Conservation (phyloP, 2,113 vertebrate species). For the Hyla sarda region DNA sequence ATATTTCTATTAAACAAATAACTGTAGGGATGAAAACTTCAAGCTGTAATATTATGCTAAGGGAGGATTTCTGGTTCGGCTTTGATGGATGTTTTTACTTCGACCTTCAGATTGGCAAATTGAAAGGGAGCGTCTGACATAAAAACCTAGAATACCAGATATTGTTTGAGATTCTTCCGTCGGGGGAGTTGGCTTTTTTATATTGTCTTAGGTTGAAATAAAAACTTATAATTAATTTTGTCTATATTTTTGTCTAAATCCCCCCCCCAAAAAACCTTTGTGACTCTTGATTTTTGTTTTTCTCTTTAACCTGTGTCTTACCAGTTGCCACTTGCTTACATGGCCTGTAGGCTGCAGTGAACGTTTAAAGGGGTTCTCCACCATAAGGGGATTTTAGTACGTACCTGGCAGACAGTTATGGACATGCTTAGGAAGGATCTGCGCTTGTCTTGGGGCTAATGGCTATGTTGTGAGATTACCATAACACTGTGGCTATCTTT, state of each 20-base stretch:
- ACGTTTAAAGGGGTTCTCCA: too few relatives aligned
- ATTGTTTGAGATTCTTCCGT: constrained; percentile 27
- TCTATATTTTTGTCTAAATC: not conserved
- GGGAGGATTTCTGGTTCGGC: constrained; percentile 64
- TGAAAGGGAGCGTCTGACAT: constrained; percentile 55
- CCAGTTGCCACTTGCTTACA: too few relatives aligned
- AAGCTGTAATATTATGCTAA: constrained; percentile 66
- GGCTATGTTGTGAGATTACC: too few relatives aligned
- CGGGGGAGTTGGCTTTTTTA: not conserved
- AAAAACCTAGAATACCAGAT: constrained; percentile 15
- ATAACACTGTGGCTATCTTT: too few relatives aligned
- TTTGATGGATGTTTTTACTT: constrained; percentile 68
- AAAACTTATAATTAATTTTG: not conserved
- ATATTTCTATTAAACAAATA: constrained; percentile 88
- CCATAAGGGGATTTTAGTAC: too few relatives aligned
- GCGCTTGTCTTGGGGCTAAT: too few relatives aligned
- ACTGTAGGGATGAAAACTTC: constrained; percentile 79
- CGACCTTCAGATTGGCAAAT: constrained; percentile 65
- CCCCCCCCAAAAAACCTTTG: too few relatives aligned
- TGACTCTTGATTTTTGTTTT: too few relatives aligned
- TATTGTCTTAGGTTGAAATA: not conserved
- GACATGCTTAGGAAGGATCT: too few relatives aligned
- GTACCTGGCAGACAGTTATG: too few relatives aligned
- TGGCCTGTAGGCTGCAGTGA: too few relatives aligned
- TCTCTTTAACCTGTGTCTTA: too few relatives aligned